These are phyloP conservation scores for Catharus bicknelli DNA, from an alignment of 2,113 vertebrate species.

Conservation along the genomic window DNA sequence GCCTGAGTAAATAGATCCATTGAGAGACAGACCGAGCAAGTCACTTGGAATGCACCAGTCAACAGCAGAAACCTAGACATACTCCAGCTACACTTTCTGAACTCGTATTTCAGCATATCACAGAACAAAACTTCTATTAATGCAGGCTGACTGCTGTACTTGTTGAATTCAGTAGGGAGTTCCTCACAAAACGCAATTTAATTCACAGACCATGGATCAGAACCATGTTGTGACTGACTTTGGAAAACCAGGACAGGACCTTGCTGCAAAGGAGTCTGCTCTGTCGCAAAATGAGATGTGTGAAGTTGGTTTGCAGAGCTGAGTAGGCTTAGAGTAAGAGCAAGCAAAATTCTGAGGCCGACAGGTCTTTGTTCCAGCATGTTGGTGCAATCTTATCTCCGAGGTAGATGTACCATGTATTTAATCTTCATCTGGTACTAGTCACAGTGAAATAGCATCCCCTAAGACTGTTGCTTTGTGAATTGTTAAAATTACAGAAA, in stretches of 20 bases:
- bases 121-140: slow-evolving; percentile 2
- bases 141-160: neutral
- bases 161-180: neutral
- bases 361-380: neutral
- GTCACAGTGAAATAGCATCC: slow-evolving; percentile 12
- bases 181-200: neutral
- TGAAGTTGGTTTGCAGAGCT: neutral
- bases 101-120: neutral
- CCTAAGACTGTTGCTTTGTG: neutral
- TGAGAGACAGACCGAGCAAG: neutral
- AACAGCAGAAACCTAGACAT: slow-evolving; percentile 15
- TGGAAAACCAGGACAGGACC: neutral
- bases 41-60: neutral
- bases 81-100: neutral
- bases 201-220: neutral
- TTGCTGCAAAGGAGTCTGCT: neutral
- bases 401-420: neutral
- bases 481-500: slow-evolving; percentile 22
- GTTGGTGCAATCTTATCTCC: neutral
- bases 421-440: neutral
- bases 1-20: slow-evolving; percentile 8
- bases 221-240: neutral
- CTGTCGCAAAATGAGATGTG: neutral
- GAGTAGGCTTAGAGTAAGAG: neutral
- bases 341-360: neutral